phyloP scores from a whole-genome alignment of 1,140 invertebrate genomes.

The Euborellia annulipes region DNA sequence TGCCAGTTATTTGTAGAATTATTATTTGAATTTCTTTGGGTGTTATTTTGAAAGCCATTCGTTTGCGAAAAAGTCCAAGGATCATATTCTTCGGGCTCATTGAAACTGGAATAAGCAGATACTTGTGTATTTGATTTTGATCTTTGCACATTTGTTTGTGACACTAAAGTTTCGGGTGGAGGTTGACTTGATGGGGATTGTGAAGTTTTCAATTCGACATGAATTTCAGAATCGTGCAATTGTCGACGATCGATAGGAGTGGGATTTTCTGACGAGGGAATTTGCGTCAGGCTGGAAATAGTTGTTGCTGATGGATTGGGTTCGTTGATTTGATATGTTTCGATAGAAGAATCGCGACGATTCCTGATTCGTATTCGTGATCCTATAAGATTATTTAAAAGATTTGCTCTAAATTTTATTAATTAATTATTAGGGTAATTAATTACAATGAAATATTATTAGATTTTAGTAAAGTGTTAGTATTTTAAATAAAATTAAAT shows the following conservation, averaged over 20 bases:
- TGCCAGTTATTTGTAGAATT: neutral
- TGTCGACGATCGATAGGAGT: neutral
- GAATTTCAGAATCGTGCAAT: neutral
- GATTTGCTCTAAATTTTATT: neutral
- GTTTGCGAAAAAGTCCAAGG: constrained; percentile 12
- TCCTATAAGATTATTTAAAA: constrained; percentile 10
- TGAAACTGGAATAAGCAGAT: neutral
- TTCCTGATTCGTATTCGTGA: constrained; percentile 7
- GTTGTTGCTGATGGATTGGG: neutral
- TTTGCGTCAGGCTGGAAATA: neutral
- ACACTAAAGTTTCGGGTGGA: too few relatives aligned
- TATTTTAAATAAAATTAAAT: too few relatives aligned
- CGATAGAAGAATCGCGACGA: constrained; percentile 1
- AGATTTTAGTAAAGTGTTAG: too few relatives aligned
- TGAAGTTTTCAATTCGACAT: too few relatives aligned
- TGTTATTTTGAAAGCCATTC: constrained; percentile 4
- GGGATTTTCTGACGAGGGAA: neutral
- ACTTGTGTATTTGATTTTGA: too few relatives aligned
- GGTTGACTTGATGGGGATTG: too few relatives aligned
- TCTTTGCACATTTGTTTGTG: too few relatives aligned
- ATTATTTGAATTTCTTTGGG: neutral
- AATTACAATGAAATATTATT: neutral
- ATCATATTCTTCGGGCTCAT: constrained; percentile 8
- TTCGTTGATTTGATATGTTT: constrained; percentile 7
- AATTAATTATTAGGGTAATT: neutral